Conservation (phyloP, 1,140 invertebrate species). For the Dinoponera quadriceps region DNA sequence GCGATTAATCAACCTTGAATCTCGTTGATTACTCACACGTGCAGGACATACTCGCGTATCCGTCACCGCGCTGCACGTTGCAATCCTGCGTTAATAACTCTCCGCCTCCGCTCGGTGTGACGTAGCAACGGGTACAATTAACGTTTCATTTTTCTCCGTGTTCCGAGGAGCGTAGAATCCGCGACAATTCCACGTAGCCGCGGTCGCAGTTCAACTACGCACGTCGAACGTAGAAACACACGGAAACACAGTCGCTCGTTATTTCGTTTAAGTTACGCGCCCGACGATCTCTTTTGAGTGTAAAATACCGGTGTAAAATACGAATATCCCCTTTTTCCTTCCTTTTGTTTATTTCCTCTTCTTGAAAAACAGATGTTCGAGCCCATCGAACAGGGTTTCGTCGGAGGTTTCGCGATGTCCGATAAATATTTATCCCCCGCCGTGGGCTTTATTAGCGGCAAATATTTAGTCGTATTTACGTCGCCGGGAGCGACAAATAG, state of each 20-base stretch:
- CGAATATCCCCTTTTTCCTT: background rate
- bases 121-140: slow-evolving; percentile 43
- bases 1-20: slow-evolving; percentile 47
- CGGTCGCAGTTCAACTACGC: background rate
- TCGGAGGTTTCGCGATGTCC: slow-evolving; percentile 64
- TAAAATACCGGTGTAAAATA: background rate
- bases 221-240: background rate
- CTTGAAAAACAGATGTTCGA: slow-evolving; percentile 29
- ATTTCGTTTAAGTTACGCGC: background rate
- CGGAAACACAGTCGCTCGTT: background rate
- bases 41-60: slow-evolving; percentile 23
- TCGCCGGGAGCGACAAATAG: slow-evolving; percentile 75
- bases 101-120: background rate
- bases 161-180: slow-evolving; percentile 30
- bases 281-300: slow-evolving; percentile 9
- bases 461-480: slow-evolving; percentile 77
- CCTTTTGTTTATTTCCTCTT: background rate
- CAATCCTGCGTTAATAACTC: slow-evolving; percentile 51
- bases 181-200: background rate
- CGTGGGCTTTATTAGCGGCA: slow-evolving; percentile 71
- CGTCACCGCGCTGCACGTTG: slow-evolving; percentile 3
- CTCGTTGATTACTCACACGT: slow-evolving; percentile 40
- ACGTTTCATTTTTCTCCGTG: slow-evolving; percentile 35
- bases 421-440: slow-evolving; percentile 74
- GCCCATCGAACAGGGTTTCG: slow-evolving; percentile 9